Evolutionary conservation across 2,888 invertebrate species (phyloP), one percentile per base, ranked within the genome.

Genomic region (Cryptophagus acutangulus): DNA sequence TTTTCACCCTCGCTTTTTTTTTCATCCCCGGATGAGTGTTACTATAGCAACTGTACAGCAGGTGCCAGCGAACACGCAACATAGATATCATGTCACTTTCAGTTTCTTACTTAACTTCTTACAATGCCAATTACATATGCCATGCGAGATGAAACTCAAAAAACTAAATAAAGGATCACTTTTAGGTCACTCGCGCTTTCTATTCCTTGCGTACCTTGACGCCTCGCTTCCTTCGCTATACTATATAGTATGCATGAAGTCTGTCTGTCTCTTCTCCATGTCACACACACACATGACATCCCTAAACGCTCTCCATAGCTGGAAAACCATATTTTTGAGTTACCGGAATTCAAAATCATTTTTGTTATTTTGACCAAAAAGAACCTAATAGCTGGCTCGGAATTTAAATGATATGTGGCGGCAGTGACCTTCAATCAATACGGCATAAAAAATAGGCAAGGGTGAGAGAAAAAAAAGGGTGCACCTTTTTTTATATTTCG

Each of bases 21-120:
- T 67, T 66, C 65, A 66, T 69, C 70, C 70, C 69, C 71, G 74
- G 74, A 74, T 74, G 74, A 75, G 75, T 75, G 76, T 76, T 76
- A 74, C 76, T 75, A 76, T 76, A 76, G 76, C 75, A 76, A 76
- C 76, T 74, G 73, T 73, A 70, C 67, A 70, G 70, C 70, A 70
- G 70, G 70, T 70, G 70, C 69, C 69, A 68, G 66, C 65, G 65
- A 67, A 68, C 69, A 68, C 67, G 69, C 68, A 67, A 68, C 69
- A 65, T 61, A 59, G 63, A 64, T 63, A 66, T 66, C 66, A 63
- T 66, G 66, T 66, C 66, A 67, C 61, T 65, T 65, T 57, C 61
- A 62, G 62, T 63, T 63, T 58, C 62, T 63, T 59, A 58, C 57
- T 57, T 58, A 56, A 58, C 60, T 59, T 55, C 60, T 62, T 59